Base-by-base conservation (phyloP, 92 coral and sea anemone genomes). In the Heliopora coerulea region DNA sequence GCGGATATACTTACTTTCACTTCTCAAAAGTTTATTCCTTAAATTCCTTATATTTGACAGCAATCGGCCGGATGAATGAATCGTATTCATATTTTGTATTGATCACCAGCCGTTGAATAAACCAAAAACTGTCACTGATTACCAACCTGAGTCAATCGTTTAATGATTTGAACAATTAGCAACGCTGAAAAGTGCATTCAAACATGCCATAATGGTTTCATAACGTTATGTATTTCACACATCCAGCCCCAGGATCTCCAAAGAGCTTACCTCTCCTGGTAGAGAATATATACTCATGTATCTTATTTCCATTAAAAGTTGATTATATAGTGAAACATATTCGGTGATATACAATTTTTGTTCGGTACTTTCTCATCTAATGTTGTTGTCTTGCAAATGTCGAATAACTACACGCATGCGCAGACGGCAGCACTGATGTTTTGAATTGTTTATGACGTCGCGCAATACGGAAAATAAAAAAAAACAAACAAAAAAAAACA, bases 241-340 rank as follows among this genome's bases (percentile, higher is more conserved):
- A n/a, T n/a, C n/a, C n/a, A n/a, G n/a, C n/a, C n/a, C n/a, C n/a
- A n/a, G 5, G 42, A 46, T 46, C 12, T 10, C 52, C 2, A 46
- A 15, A 46, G n/a, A 46, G 5, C 34, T 67, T 49, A 67, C 74
- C 74, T 67, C 48, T 67, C 48, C 54, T 15, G 30, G 52, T 48
- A 24, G 26, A 44, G 37, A 67, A 67, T 33, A 56, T 34, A 67
- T 10, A 44, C 49, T 49, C 58, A 31, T 27, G 28, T 35, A 44
- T 13, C 59, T 27, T 27, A 17, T 48, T 46, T 56, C 74, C 74
- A 67, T 67, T 67, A 59, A 67, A 67, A 6, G 49, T 49, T 24
- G 14, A 44, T 44, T 48, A 12, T 23, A 3, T 49, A 48, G 40
- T 27, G 25, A 67, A 67, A 56, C 29, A 67, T 44, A 41, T 21